phyloP scores from a whole-genome alignment of 2,113 vertebrate species.

The Catharus fuscescens region DNA sequence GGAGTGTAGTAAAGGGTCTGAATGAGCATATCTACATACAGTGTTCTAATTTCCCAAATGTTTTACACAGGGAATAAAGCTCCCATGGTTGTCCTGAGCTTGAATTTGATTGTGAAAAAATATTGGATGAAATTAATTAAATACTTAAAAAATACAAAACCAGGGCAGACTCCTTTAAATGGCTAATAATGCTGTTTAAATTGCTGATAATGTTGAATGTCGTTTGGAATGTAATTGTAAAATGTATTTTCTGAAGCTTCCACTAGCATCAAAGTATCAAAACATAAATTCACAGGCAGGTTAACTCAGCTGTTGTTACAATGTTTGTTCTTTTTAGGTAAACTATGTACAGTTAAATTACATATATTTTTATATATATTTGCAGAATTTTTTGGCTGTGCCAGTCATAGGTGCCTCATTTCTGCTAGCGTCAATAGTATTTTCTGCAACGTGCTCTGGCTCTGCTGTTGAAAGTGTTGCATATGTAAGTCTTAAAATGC shows the following conservation, averaged over 20 bases:
- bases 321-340: background rate
- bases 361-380: background rate
- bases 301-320: background rate
- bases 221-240: background rate
- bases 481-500: conserved; percentile 74
- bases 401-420: conserved; percentile 28
- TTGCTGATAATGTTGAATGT: background rate
- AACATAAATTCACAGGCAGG: background rate
- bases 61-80: background rate
- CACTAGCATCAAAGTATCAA: background rate
- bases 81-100: background rate
- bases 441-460: conserved; percentile 60
- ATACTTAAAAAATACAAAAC: background rate
- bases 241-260: background rate
- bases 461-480: conserved; percentile 60
- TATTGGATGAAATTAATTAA: background rate
- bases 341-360: background rate
- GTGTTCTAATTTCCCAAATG: background rate
- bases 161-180: background rate
- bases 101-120: background rate
- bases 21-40: background rate
- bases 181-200: background rate
- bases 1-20: background rate
- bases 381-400: conserved; percentile 81
- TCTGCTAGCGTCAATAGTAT: conserved; percentile 76